Evolutionary conservation across 1,140 invertebrate species (phyloP).

Genomic region (Polypedilum pembai): DNA sequence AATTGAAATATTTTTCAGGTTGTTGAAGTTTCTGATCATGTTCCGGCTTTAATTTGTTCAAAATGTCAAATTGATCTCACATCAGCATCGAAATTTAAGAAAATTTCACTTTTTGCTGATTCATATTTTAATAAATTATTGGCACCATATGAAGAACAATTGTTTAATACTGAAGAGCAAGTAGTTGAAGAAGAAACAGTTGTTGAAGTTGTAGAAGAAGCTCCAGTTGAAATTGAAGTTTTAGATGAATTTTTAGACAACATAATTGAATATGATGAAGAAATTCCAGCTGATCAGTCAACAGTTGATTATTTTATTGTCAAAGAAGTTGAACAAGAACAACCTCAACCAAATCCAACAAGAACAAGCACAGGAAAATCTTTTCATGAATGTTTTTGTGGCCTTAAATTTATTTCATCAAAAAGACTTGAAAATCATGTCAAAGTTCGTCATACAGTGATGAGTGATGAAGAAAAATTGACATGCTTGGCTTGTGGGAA

Average conservation of each 20-base stretch:
- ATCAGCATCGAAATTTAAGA: neutral
- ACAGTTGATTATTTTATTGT: neutral
- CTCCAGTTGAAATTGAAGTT: neutral
- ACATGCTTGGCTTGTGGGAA: neutral
- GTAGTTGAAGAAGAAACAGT: neutral
- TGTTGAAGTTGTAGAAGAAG: neutral
- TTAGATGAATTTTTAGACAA: neutral
- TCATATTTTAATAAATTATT: neutral
- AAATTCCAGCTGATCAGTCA: neutral
- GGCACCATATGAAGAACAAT: neutral
- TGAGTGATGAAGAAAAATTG: neutral
- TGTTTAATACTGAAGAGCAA: neutral
- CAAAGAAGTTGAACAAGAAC: neutral
- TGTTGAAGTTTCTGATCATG: neutral
- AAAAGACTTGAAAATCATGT: neutral
- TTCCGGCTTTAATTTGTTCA: neutral
- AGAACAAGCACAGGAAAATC: neutral
- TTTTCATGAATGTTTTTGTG: neutral
- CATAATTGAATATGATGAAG: conserved; percentile 7
- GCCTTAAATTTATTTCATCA: neutral
- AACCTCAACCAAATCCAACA: neutral
- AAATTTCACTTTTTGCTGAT: neutral
- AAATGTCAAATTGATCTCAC: neutral
- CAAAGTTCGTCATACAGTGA: neutral
- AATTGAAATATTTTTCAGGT: neutral